A percentile compares a stretch with the other conserved stretches of the same genome.
Evolutionary conservation across 2,113 vertebrate genomes (phyloP).

Genomic region (Psilopsiagon aurifrons): DNA sequence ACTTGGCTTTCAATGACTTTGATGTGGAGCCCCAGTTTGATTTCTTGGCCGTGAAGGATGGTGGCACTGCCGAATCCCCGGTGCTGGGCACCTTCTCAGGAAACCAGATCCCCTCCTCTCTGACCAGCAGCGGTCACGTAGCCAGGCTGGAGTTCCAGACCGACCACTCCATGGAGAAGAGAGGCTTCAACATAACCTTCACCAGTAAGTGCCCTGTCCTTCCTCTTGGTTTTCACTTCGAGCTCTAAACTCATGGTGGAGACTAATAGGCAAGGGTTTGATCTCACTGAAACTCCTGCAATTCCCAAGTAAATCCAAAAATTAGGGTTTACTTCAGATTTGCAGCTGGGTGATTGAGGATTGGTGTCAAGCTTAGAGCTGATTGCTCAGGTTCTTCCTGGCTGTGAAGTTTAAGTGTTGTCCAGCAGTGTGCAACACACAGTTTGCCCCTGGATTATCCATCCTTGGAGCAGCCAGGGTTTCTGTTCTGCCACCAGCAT

Average conservation of each 20-base stretch:
- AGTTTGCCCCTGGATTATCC: not conserved
- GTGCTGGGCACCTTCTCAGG: constrained; percentile 96
- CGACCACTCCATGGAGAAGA: constrained; percentile 96
- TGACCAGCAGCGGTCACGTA: constrained; percentile 94
- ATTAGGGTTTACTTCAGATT: not conserved
- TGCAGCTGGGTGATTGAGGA: not conserved
- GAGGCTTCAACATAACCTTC: constrained; percentile 98
- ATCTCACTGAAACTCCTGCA: not conserved
- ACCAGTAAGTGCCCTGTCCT: constrained; percentile 84
- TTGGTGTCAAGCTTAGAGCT: not conserved
- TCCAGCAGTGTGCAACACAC: not conserved
- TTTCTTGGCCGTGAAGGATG: constrained; percentile 95
- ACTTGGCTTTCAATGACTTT: constrained; percentile 98
- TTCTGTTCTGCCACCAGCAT: not conserved
- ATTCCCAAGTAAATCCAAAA: not conserved
- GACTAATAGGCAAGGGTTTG: fast-evolving
- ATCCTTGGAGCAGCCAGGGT: not conserved
- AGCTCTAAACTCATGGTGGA: not conserved
- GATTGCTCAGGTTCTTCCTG: not conserved
- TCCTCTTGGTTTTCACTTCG: not conserved
- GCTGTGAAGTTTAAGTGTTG: not conserved
- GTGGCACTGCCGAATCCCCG: constrained; percentile 90
- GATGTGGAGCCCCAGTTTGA: constrained; percentile 99
- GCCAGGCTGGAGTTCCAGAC: constrained; percentile 96
- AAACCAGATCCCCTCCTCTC: constrained; percentile 89